Evolutionary conservation across 2,113 vertebrate genomes (phyloP), one percentile per base, ranked within the genome.

Genomic region (Xiphorhynchus elegans): DNA sequence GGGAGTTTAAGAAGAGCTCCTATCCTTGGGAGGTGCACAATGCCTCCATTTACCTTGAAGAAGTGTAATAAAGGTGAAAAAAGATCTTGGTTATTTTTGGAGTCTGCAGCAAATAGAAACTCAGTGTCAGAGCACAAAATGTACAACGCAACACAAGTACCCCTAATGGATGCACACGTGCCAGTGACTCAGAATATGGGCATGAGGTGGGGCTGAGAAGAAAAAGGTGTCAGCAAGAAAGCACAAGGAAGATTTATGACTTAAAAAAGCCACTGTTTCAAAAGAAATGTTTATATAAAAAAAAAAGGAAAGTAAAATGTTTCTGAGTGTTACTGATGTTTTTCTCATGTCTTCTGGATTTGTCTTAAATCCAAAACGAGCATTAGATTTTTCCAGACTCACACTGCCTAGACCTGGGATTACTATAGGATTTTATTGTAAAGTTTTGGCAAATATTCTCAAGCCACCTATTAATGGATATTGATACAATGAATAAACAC

Each of bases 151-250:
- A 35, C 12, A 23, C 33, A 42, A 23, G 29, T 13, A 59, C 42
- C 70, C 70, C 35, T 78, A n/a, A 78, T 9, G 67, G 60, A 94
- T 46, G 39, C 66, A 82, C 46, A 66, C 35, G 49, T 49, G 37
- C 58, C 55, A 55, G 1, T 85, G 86, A 89, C 62, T 96, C 78
- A 92, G 75, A 68, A 39, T 63, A 55, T 3, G 62, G 39, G 88
- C 80, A 86, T 52, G 84, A 95, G 92, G 92, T 69, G 81, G 70
- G 82, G 82, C 83, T 75, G 58, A 85, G 70, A 86, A 80, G 52
- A 70, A 13, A 62, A 85, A 68, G 39, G 17, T 75, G 26, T 83
- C 53, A 90, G 47, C 60, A 85, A 75, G 37, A 75, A 93, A 62
- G 31, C 29, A 87, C 62, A 72, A 70, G 55, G 35, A 53, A 49